Base-by-base conservation (phyloP, 2,888 invertebrate species). In the Lithophane ornitopus region DNA sequence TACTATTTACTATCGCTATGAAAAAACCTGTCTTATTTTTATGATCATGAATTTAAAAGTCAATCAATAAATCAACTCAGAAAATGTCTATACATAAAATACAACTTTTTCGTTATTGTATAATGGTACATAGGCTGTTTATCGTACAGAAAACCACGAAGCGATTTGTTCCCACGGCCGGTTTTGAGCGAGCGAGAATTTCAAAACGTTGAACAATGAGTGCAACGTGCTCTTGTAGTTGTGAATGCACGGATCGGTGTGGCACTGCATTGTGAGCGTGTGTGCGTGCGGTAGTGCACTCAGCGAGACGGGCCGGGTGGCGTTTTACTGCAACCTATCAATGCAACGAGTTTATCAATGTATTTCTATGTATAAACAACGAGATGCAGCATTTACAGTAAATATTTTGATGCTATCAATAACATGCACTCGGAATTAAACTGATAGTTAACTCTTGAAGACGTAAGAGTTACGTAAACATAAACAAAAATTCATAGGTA, bases 141-240 rank as follows among this genome's bases (percentile, higher is more conserved):
- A 84, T 54, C 65, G 78, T 82, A 85, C 74, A 86, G 81, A 86
- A 89, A 89, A 89, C 83, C 88, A 89, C 86, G 79, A 84, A 88
- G 86, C 88, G 86, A 88, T 91, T 85, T 87, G 91, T 95, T 95
- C 95, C 94, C 95, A 95, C 95, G 95, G 93, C 92, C 91, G 90
- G 93, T 94, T 94, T 91, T 82, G 82, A 86, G 82, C 91, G 89
- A 93, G 90, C 92, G 92, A 93, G 93, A 94, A 95, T 94, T 94
- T 94, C 92, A 93, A 94, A 94, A 93, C 92, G 93, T 91, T 92
- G 92, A 94, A 95, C 95, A 95, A 95, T 95, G 94, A 94, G 91
- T 93, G 93, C 92, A 93, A 87, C 89, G 86, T 89, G 90, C 89
- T 80, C 62, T 77, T 81, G 87, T 85, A 79, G 88, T 88, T 80